A percentile compares a stretch with the other conserved stretches of the same genome.
phyloP scores from a whole-genome alignment of 2,113 vertebrate genomes.

The Atlantisia rogersi region DNA sequence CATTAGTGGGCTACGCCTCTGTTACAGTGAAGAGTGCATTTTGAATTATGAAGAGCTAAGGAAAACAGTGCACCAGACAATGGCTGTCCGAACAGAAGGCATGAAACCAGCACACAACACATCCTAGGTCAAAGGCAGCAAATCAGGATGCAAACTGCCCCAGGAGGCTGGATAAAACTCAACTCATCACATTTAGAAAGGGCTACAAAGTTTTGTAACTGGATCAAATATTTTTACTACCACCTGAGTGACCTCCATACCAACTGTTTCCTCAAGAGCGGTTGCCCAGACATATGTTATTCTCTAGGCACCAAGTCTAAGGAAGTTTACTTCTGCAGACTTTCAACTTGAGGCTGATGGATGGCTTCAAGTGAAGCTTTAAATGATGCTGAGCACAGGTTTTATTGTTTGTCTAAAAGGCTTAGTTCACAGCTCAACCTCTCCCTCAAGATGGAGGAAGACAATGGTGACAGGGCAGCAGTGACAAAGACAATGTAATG shows the following conservation, averaged over 20 bases:
- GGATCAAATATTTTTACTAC: not conserved
- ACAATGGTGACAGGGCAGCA: not conserved
- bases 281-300: rapidly evolving
- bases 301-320: not conserved
- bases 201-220: not conserved
- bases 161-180: not conserved
- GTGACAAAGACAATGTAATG: not conserved
- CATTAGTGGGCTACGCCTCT: not conserved
- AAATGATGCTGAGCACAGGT: not conserved
- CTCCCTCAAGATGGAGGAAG: not conserved
- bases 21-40: not conserved
- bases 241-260: not conserved
- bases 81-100: not conserved
- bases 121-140: not conserved
- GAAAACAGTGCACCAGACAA: not conserved
- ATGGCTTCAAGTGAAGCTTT: not conserved
- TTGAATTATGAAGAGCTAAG: not conserved
- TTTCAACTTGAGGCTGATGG: not conserved
- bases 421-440: not conserved
- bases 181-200: not conserved
- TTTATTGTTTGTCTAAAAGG: not conserved
- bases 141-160: not conserved
- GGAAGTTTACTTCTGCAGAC: not conserved
- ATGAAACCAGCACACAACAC: not conserved
- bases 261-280: not conserved